Evolutionary conservation across 2,113 vertebrate genomes (phyloP).

Genomic region (Ceratotherium simum): DNA sequence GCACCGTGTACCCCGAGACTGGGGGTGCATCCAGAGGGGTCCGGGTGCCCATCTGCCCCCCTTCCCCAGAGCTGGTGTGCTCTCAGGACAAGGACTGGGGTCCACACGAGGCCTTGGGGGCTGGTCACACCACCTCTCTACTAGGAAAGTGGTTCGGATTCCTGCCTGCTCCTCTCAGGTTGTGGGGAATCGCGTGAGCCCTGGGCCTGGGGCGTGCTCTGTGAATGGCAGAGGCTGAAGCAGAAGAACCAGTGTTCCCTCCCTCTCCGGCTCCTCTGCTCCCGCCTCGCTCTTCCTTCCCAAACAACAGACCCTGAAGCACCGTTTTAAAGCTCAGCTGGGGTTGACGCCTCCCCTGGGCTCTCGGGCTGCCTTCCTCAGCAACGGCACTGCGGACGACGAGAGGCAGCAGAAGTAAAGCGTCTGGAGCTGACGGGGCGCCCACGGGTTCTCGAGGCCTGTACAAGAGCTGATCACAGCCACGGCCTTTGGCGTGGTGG

Average conservation of each 20-base stretch:
- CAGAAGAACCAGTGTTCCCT: neutral
- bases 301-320: neutral
- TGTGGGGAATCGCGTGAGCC: neutral
- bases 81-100: neutral
- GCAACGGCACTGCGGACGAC: neutral
- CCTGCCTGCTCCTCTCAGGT: neutral
- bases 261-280: neutral
- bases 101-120: fast-evolving
- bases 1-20: neutral
- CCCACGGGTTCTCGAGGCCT: neutral
- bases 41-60: fast-evolving
- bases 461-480: neutral
- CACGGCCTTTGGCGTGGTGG: neutral
- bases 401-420: neutral
- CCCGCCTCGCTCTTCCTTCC: neutral
- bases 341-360: fast-evolving
- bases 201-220: neutral
- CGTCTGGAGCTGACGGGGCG: fast-evolving
- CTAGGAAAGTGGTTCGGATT: neutral
- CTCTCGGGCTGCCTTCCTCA: neutral
- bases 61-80: neutral
- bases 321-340: neutral
- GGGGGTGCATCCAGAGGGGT: neutral
- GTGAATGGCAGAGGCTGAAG: neutral
- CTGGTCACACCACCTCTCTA: neutral